Base-by-base conservation (phyloP, 2,113 vertebrate species). In the Campylomormyrus numenius region DNA sequence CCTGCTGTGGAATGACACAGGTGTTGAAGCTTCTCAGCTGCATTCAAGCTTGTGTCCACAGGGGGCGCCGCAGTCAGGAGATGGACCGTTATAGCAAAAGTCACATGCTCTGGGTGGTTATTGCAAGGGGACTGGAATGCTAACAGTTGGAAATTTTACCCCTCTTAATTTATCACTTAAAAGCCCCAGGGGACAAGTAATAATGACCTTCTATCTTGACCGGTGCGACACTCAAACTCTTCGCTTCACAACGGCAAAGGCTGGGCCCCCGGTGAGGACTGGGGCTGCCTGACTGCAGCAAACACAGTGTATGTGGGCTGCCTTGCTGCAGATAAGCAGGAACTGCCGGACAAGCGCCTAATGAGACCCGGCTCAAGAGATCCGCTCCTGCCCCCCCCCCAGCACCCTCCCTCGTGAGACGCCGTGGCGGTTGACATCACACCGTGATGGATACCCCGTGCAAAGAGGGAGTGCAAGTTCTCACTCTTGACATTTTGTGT, bases 401-500 rank as follows among this genome's bases (percentile, higher is more conserved):
- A 39, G 8, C 15, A 46, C 21, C 35, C 17, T 62, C 7, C 53
- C 48, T 80, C 10, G 9, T 27, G 24, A n/a, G 50, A 70, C 27
- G 4, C 52, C 39, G 77, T 21, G 52, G 80, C 39, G 15, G 77
- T 35, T 48, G 80, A 85, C 39, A 80, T 50, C 88, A 53, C 88
- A 46, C 49, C 24, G 27, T 46, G 89, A 56, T 62, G 89, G 24
- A 84, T 80, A 58, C 77, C 77, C 35, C n/a, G 24, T 15, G 35
- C 13, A 85, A 84, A 62, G 50, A 48, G 50, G 46, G 31, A 11
- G 19, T n/a, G 11, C 17, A 17, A 53, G 21, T 84, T 56, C 39
- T 84, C 74, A 56, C 88, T 89, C 50, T n/a, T 89, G 89, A 62
- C 74, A 19, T 89, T 89, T 42, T 58, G 17, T 62, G 89, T 62